These are phyloP conservation scores for Polypedilum pembai DNA, from an alignment of 1,140 invertebrate genomes.

Conservation along the genomic window DNA sequence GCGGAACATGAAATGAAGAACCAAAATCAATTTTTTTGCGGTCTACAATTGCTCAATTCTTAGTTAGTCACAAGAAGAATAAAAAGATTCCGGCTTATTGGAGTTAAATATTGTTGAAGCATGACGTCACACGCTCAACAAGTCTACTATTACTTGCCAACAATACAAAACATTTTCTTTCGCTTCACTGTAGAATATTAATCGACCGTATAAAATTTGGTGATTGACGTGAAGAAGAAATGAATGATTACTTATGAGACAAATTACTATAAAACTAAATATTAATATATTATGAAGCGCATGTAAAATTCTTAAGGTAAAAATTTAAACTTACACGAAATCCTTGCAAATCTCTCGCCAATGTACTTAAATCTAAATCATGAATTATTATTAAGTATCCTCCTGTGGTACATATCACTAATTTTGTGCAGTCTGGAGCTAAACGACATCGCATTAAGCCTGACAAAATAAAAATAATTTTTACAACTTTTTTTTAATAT, in stretches of 20 bases:
- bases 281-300: background rate
- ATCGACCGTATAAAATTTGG: background rate
- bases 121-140: no score
- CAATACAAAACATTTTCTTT: background rate
- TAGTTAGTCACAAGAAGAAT: no score
- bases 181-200: background rate
- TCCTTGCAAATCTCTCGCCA: constrained; percentile 70
- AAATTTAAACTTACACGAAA: constrained; percentile 60
- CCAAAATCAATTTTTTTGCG: no score
- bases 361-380: constrained; percentile 70
- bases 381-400: constrained; percentile 87
- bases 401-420: constrained; percentile 82
- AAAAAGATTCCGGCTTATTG: no score
- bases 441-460: constrained; percentile 83
- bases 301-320: constrained; percentile 10
- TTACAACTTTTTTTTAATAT: background rate
- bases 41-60: no score
- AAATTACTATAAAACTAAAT: constrained; percentile 19
- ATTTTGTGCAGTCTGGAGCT: constrained; percentile 74
- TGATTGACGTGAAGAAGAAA: background rate
- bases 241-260: background rate
- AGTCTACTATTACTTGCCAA: no score
- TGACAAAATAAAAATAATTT: constrained; percentile 51
- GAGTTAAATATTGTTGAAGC: no score
- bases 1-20: no score